A percentile compares a stretch with the other conserved stretches of the same genome.
phyloP scores from a whole-genome alignment of 2,797 vertebrate species.

The Pagetopsis macropterus region DNA sequence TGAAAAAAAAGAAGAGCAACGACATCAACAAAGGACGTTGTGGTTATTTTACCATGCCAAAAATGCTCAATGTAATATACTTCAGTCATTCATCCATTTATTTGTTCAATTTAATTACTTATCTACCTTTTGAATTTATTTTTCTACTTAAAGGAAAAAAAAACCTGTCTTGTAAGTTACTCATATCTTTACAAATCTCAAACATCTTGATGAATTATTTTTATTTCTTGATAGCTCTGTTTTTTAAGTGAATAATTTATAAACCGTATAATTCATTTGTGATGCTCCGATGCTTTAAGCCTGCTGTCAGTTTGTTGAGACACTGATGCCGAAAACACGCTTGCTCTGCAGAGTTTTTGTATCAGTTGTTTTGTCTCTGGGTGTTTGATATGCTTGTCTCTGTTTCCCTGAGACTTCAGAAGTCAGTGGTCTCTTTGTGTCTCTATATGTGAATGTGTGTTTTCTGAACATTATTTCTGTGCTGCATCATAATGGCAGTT shows the following conservation, averaged over 20 bases:
- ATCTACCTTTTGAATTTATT: constrained; percentile 75
- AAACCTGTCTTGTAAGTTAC: constrained; percentile 64
- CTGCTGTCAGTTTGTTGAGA: constrained; percentile 71
- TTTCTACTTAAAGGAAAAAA: constrained; percentile 73
- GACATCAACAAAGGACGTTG: constrained; percentile 54
- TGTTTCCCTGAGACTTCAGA: constrained; percentile 58
- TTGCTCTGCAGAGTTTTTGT: constrained; percentile 64
- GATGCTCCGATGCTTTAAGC: constrained; percentile 70
- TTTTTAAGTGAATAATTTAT: constrained; percentile 76
- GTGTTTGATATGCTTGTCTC: constrained; percentile 64
- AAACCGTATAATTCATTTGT: constrained; percentile 70
- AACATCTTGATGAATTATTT: constrained; percentile 65
- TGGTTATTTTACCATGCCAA: constrained; percentile 64
- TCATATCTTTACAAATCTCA: constrained; percentile 63
- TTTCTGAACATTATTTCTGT: constrained; percentile 54
- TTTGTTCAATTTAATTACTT: constrained; percentile 74
- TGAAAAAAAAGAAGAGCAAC: constrained; percentile 39
- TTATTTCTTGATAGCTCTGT: constrained; percentile 69
- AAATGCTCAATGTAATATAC: constrained; percentile 71
- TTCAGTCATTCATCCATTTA: constrained; percentile 71
- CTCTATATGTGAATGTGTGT: constrained; percentile 66
- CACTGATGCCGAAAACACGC: constrained; percentile 66
- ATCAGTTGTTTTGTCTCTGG: constrained; percentile 65
- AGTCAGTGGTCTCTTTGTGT: constrained; percentile 44
- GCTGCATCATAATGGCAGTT: constrained; percentile 35